Evolutionary conservation across 2,888 invertebrate species (phyloP).

Genomic region (Polyommatus iphigenia): DNA sequence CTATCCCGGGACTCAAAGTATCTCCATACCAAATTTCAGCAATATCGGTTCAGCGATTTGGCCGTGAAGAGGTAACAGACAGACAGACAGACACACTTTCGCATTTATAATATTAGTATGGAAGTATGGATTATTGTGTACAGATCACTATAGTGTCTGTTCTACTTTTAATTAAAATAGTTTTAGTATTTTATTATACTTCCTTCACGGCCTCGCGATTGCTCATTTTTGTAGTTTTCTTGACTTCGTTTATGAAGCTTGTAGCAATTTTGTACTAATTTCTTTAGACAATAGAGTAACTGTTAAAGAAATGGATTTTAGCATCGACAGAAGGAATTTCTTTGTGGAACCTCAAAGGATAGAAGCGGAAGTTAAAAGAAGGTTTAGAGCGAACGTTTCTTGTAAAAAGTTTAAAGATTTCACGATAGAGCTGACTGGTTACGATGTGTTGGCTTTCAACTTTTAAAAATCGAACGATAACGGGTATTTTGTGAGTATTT

Average conservation of each 20-base stretch:
- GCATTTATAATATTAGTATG: no score
- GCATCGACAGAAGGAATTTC: slow-evolving; percentile 59
- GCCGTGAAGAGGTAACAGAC: no score
- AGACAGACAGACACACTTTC: no score
- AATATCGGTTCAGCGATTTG: no score
- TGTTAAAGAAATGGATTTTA: slow-evolving; percentile 50
- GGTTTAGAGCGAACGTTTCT: slow-evolving; percentile 60
- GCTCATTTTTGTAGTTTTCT: no score
- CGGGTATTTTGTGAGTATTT: not conserved
- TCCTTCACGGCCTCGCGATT: no score
- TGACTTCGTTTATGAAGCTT: not conserved
- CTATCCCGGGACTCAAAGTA: no score
- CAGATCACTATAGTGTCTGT: no score
- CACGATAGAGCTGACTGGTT: slow-evolving; percentile 30
- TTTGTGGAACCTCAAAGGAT: slow-evolving; percentile 68
- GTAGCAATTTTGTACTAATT: not conserved
- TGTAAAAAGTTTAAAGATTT: slow-evolving; percentile 60
- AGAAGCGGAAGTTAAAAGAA: slow-evolving; percentile 64
- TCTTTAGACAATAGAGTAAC: not conserved
- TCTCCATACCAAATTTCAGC: no score
- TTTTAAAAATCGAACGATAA: not conserved
- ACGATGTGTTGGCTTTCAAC: slow-evolving; percentile 49
- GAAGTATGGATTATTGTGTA: no score
- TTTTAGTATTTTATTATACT: no score
- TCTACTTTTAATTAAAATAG: no score